A percentile compares a stretch with the other conserved stretches of the same genome.
phyloP scores from a whole-genome alignment of 2,888 invertebrate species.

The Rhagium mordax region DNA sequence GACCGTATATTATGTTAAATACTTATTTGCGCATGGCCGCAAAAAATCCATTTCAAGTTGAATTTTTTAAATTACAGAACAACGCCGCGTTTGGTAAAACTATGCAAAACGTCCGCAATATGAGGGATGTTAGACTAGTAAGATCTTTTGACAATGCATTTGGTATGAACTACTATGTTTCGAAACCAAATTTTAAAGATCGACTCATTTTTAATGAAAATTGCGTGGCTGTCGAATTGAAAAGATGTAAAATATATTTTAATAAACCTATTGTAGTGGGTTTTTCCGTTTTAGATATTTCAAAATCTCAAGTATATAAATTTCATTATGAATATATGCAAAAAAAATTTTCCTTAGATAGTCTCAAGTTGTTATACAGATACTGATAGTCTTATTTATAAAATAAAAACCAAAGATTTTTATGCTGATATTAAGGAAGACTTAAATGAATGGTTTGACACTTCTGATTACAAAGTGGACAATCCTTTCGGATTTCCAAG shows the following conservation, averaged over 20 bases:
- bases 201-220: slow-evolving; percentile 40
- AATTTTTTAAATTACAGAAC: slow-evolving; percentile 15
- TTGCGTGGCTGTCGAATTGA: slow-evolving; percentile 44
- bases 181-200: slow-evolving; percentile 50
- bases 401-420: too few relatives aligned
- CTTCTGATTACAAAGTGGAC: too few relatives aligned
- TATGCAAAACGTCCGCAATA: slow-evolving; percentile 46
- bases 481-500: too few relatives aligned
- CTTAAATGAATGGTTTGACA: too few relatives aligned
- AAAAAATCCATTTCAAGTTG: slow-evolving; percentile 47
- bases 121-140: slow-evolving; percentile 37
- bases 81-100: neutral
- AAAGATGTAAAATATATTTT: slow-evolving; percentile 38
- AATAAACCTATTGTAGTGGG: slow-evolving; percentile 54
- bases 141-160: slow-evolving; percentile 37
- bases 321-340: slow-evolving; percentile 52
- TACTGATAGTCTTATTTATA: slow-evolving; percentile 41
- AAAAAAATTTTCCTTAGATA: slow-evolving; percentile 22
- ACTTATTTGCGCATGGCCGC: neutral
- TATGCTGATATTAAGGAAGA: too few relatives aligned
- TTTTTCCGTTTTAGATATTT: slow-evolving; percentile 49
- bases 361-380: slow-evolving; percentile 45
- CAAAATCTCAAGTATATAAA: slow-evolving; percentile 50
- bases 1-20: neutral
- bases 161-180: slow-evolving; percentile 39